These are phyloP conservation scores for Smittia sp. DNA, from an alignment of 2,888 invertebrate species.

Conservation along the genomic window DNA sequence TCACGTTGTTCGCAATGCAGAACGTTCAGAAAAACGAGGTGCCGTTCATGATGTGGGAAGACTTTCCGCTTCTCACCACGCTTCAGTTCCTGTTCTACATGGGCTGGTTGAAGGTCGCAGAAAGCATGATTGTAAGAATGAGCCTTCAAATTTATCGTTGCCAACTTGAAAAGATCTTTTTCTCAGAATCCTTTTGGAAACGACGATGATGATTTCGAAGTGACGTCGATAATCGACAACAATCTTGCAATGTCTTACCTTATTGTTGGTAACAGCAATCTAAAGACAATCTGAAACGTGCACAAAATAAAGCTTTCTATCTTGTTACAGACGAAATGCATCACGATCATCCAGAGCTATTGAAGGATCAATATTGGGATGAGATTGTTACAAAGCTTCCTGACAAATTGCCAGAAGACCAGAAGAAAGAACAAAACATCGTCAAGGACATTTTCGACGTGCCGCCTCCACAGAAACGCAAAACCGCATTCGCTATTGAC, in stretches of 20 bases:
- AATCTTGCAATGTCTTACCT: constrained; percentile 78
- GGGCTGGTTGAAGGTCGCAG: constrained; percentile 91
- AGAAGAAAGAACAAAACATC: neutral
- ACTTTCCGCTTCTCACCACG: constrained; percentile 86
- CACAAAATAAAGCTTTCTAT: too few species aligned
- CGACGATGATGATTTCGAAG: constrained; percentile 89
- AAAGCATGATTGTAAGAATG: constrained; percentile 66
- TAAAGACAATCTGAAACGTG: too few species aligned
- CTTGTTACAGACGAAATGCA: constrained; percentile 95
- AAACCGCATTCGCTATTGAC: neutral
- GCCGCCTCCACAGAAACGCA: neutral
- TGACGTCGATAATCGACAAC: constrained; percentile 88
- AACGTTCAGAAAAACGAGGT: neutral
- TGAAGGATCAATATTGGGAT: constrained; percentile 90
- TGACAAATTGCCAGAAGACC: neutral
- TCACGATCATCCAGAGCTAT: constrained; percentile 83
- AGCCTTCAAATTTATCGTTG: too few species aligned
- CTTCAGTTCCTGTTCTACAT: constrained; percentile 84
- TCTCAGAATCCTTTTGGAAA: constrained; percentile 79
- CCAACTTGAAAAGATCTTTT: neutral
- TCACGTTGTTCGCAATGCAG: neutral
- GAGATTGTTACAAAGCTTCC: constrained; percentile 82
- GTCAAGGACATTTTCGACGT: neutral
- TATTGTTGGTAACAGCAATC: too few species aligned
- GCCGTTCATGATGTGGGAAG: neutral